Conservation (phyloP, 2,888 invertebrate species). For the Tenthredo notha region DNA sequence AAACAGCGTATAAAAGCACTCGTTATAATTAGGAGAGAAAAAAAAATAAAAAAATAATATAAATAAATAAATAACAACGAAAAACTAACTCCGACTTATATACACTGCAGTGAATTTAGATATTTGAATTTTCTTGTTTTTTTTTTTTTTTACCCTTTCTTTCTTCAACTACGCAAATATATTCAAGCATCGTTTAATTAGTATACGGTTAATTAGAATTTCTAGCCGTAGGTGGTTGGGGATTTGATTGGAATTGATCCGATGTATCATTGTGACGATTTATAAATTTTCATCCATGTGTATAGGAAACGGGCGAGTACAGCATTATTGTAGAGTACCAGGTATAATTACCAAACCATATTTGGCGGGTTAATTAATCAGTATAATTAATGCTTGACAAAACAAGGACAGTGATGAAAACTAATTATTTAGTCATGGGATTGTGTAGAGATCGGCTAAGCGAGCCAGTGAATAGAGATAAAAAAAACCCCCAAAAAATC, state of each 20-base stretch:
- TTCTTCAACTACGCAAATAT: not conserved
- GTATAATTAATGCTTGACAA: constrained; percentile 30
- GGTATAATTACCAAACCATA: constrained; percentile 11
- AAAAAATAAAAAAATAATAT: not conserved
- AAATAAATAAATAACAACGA: not conserved
- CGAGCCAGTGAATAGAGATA: no score
- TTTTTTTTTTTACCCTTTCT: no score
- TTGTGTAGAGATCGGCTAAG: not conserved
- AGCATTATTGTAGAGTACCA: not conserved
- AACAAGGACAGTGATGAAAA: not conserved
- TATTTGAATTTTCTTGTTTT: no score
- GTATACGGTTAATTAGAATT: not conserved
- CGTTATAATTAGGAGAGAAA: constrained; percentile 2
- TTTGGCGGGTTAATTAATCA: constrained; percentile 41
- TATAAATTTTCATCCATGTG: not conserved
- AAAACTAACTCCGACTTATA: not conserved
- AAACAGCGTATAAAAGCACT: constrained; percentile 25
- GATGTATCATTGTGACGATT: constrained; percentile 10
- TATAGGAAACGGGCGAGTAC: no score
- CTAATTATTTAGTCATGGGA: not conserved
- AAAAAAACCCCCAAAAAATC: no score
- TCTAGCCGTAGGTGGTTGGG: not conserved
- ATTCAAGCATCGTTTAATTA: not conserved
- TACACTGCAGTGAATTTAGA: no score
- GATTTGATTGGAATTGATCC: constrained; percentile 33